Evolutionary conservation across 1,140 invertebrate genomes (phyloP), one percentile per base, ranked within the genome.

Genomic region (Saccostrea echinata): DNA sequence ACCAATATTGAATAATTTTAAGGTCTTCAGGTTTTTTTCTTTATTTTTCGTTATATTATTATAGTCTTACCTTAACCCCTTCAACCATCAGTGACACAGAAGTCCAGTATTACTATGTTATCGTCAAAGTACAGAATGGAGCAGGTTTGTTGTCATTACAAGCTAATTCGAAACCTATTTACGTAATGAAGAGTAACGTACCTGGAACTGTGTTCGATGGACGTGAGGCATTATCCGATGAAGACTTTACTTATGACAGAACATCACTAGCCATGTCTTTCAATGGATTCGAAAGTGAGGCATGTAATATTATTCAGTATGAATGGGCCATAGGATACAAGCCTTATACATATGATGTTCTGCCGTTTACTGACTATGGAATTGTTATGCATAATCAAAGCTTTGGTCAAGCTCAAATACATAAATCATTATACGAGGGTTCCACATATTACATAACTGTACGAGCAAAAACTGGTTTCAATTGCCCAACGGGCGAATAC

Each of bases 271-370:
- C 87, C 18, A 84, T 91, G 24, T 85, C 87, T 21, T 92, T 92
- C 71, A 81, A 64, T 61, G 91, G 91, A 12, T 92, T 92, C 86
- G 87, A 88, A 84, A 92, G 91, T 88, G 87, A 91, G 55, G 89
- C 89, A 4, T 92, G 91, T 82, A 87, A 84, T 52, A 89, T 92
- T 13, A 68, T 84, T 24, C 68, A 87, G 27, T 92, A 90, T 86
- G 90, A 92, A 86, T 92, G 90, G 91, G 90, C 88, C 6, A 88
- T 92, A 30, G 91, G 91, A 57, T 89, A 86, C 2, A 35, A 89
- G 21, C 90, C 91, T 43, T 91, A 85, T 55, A 83, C 68, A n/a
- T 91, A 86, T 11, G 89, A 92, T 82, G 24, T 92, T 0, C n/a
- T 88, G 30, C 86, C 88, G 4, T 92, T 86, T 81, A 91, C 88